Evolutionary conservation across 53 echinoderm and acorn worm species (phyloP).

Genomic region (Luidia sarsii): DNA sequence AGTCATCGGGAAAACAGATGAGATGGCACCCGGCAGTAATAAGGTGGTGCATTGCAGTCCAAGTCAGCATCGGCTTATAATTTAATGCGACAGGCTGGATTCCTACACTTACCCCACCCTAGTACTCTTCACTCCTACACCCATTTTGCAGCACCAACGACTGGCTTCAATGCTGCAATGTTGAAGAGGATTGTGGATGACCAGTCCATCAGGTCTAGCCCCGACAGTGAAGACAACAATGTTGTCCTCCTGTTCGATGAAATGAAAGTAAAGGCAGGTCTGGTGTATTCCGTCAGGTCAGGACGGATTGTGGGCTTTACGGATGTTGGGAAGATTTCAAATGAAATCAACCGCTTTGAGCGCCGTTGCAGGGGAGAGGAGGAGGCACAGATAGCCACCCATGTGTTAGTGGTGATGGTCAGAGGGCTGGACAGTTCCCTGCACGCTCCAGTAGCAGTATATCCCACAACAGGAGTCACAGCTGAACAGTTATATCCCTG

Average conservation of each 20-base stretch:
- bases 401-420: conserved; percentile 31
- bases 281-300: conserved; percentile 9
- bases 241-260: conserved; percentile 43
- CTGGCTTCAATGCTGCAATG: conserved; percentile 29
- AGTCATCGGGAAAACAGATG: conserved; percentile 12
- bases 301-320: conserved; percentile 48
- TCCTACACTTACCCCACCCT: not conserved
- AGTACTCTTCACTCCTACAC: conserved; percentile 39
- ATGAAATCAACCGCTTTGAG: conserved; percentile 46
- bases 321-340: conserved; percentile 16
- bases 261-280: conserved; percentile 48
- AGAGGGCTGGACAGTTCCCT: too few relatives aligned
- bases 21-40: conserved; percentile 56
- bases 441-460: too few relatives aligned
- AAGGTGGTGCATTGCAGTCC: conserved; percentile 36
- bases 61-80: conserved; percentile 34
- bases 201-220: not conserved
- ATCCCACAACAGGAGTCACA: too few relatives aligned
- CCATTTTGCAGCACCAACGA: conserved; percentile 28
- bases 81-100: conserved; percentile 27
- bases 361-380: not conserved
- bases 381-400: conserved; percentile 3
- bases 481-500: too few relatives aligned
- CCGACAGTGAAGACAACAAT: conserved; percentile 8
- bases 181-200: conserved; percentile 12